phyloP scores from a whole-genome alignment of 2,797 vertebrate species.

The Ficedula albicollis region DNA sequence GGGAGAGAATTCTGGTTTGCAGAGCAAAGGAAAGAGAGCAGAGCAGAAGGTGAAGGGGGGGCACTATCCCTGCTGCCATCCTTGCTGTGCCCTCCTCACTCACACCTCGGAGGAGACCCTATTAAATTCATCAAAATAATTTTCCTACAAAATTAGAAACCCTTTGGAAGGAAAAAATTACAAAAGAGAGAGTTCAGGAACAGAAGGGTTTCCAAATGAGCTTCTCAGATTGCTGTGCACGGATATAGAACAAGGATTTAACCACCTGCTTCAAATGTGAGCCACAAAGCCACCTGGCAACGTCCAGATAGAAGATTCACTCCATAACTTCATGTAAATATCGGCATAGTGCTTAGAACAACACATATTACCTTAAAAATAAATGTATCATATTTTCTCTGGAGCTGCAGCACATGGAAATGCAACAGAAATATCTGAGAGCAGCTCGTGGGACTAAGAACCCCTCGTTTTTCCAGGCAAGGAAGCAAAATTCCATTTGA shows the following conservation, averaged over 20 bases:
- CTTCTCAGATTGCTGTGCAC: background rate
- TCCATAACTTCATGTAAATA: background rate
- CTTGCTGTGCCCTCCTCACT: background rate
- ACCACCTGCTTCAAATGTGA: background rate
- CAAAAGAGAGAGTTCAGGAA: background rate
- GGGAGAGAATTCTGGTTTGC: background rate
- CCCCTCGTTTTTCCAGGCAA: background rate
- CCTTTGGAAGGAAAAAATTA: background rate
- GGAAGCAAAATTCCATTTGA: background rate
- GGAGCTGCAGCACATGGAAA: background rate
- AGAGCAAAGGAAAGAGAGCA: background rate
- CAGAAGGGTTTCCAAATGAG: background rate
- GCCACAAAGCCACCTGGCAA: background rate
- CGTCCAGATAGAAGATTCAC: fast-evolving
- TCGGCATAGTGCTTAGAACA: background rate
- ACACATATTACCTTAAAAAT: background rate
- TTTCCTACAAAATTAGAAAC: background rate
- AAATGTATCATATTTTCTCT: background rate
- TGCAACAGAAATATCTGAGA: background rate
- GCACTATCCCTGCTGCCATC: background rate
- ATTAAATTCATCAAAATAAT: background rate
- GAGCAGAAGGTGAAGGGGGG: background rate
- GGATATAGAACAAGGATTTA: background rate
- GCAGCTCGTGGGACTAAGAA: background rate
- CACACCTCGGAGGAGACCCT: background rate